A percentile compares a stretch with the other conserved stretches of the same genome.
These are phyloP conservation scores for Indicator maculatus DNA, from an alignment of 2,113 vertebrate genomes.

Conservation along the genomic window DNA sequence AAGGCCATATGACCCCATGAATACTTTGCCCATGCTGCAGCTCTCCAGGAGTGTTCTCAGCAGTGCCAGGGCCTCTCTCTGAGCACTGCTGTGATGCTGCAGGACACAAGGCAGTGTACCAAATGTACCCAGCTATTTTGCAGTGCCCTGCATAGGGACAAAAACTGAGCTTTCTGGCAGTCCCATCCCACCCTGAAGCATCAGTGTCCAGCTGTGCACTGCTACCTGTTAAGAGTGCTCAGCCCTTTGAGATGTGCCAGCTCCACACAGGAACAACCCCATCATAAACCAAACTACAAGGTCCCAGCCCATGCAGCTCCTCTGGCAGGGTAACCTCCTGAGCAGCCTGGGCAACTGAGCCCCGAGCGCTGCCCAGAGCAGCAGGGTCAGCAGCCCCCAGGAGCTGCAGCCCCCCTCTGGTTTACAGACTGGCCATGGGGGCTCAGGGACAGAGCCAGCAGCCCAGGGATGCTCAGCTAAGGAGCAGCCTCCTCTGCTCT, in stretches of 20 bases:
- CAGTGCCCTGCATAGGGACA: neutral
- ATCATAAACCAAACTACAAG: neutral
- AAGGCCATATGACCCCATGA: neutral
- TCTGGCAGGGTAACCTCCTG: no score
- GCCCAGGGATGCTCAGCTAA: no score
- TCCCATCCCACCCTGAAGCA: neutral
- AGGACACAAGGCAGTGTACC: neutral
- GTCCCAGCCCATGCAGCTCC: neutral
- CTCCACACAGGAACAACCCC: neutral
- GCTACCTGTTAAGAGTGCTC: neutral
- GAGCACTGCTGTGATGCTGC: neutral
- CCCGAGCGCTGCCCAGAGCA: no score
- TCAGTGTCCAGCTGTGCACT: neutral
- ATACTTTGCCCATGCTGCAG: neutral
- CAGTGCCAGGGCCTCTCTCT: neutral
- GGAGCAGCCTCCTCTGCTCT: no score
- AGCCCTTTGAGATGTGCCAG: neutral
- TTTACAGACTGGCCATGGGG: no score
- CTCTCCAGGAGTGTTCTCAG: neutral
- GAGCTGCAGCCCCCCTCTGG: no score
- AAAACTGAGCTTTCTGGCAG: slow-evolving; percentile 13
- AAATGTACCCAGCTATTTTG: neutral
- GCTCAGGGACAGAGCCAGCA: no score
- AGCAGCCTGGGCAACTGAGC: no score
- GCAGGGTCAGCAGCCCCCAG: no score